phyloP scores from a whole-genome alignment of 2,113 vertebrate genomes.

The Dolichallabes microphthalmus region DNA sequence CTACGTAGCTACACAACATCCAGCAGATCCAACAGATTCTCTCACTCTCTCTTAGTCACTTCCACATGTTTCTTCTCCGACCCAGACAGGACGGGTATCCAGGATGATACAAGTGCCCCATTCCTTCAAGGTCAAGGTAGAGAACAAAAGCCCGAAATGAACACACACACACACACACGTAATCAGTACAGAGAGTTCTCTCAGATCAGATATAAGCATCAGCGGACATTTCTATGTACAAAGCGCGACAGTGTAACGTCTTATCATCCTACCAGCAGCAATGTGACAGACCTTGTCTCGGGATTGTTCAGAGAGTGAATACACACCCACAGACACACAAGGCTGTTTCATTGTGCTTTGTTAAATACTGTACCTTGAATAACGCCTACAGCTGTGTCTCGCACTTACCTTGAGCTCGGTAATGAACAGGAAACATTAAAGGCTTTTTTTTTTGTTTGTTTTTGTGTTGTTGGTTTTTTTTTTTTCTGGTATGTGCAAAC shows the following conservation, averaged over 20 bases:
- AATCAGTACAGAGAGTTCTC: no score
- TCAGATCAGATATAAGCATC: neutral
- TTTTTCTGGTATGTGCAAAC: neutral
- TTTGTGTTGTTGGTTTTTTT: no score
- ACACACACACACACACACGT: neutral
- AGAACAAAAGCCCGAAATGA: neutral
- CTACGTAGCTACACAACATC: neutral
- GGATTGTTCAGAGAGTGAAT: neutral
- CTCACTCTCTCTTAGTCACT: no score
- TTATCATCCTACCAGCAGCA: neutral
- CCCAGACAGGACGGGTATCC: neutral
- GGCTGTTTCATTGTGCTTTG: neutral
- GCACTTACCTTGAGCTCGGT: neutral
- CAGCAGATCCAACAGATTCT: neutral
- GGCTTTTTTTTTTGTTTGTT: neutral
- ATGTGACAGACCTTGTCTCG: neutral
- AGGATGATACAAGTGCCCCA: neutral
- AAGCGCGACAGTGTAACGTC: neutral
- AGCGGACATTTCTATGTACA: neutral
- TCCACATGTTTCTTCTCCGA: neutral
- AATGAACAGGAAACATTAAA: neutral
- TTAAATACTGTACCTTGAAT: neutral
- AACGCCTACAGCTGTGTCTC: neutral
- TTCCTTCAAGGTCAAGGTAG: neutral
- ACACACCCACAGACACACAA: neutral